Base-by-base conservation (phyloP, 2,113 vertebrate genomes). In the Upupa epops region DNA sequence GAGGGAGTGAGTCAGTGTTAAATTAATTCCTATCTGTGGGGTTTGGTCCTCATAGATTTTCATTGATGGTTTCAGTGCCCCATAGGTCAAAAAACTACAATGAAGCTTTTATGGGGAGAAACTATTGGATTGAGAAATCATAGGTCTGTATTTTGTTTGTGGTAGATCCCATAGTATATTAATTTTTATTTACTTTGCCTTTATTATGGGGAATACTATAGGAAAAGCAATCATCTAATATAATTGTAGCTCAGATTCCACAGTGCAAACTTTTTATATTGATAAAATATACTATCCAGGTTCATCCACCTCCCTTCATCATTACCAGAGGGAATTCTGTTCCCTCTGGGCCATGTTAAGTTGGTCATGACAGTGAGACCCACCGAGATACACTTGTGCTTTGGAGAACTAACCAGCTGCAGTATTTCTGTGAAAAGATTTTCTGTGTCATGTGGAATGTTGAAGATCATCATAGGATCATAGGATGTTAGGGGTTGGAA, bases 11-110 rank as follows among this genome's bases (percentile, higher is more conserved):
- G 13, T 15, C 70, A 31, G 6, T 42, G 42, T 0, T 75, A 48
- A 74, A 25, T 36, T 6, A 7, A 25, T 66, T 77, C 64, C 28
- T 74, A 1, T 10, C 5, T 40, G 11, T 45, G 19, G 42, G 4
- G 13, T 91, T 88, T 64, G 46, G 24, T 78, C 75, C 58, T 71
- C 29, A 51, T 16, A 28, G 34, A 13, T 52, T 76, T 80, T 72
- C 15, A 55, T 9, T 34, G 2, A 1, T 55, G 8, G 8, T 76
- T 83, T 75, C 75, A 72, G 26, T 52, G 18, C 21, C 17, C 28
- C 3, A 1, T 36, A 37, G 1, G 0, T 70, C 17, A 12, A 74
- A 90, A 83, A 40, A 0, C 4, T 6, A 8, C 2, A 0, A 1
- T 72, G 17, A 68, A 14, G 55, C 3, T 11, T 89, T 63, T 19